Base-by-base conservation (phyloP, 2,113 vertebrate species). In the Zapus hudsonius region DNA sequence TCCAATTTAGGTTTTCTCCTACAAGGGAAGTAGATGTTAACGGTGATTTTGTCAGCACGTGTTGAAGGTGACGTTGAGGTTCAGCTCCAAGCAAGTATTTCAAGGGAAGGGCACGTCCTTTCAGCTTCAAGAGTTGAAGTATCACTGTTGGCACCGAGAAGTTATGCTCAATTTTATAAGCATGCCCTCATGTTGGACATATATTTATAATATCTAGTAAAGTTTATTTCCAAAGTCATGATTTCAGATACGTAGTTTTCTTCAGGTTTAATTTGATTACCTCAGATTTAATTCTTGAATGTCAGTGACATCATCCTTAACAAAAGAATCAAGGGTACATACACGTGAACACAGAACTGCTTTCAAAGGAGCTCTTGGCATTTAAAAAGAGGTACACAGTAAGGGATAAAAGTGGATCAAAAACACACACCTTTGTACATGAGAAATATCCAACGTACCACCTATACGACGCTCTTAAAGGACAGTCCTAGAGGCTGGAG, bases 401-500 rank as follows among this genome's bases (percentile, higher is more conserved):
- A 85, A 95, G 79, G 81, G 95, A 79, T 92, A 94, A 63, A 95
- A 96, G 87, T 94, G 72, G 96, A 92, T 95, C 81, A 94, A 52
- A 91, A 94, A 97, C 66, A 96, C 12, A 29, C 84, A 96, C 44
- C 44, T 93, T 81, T 96, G 87, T 97, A 96, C 89, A 96, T 70
- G 31, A 96, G 95, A 97, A 91, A 95, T 84, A 95, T 20, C 93
- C 86, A 79, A 52, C 67, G 85, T 96, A 95, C 94, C 90, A 96
- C 79, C 82, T 96, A 95, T 92, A 86, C 6, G 2, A 85, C 20
- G 78, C 70, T 70, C 89, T 96, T 95, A 69, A 47, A 95, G 19
- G n/a, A 83, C 33, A 40, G 80, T 89, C 64, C 83, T 90, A 12
- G 70, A 61, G 66, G 87, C 31, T 70, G 47, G 84, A 82, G 85